Percentiles rank a stretch among this genome's conserved stretches.
phyloP scores from a whole-genome alignment of 2,888 invertebrate genomes.

The Hypena proboscidalis region DNA sequence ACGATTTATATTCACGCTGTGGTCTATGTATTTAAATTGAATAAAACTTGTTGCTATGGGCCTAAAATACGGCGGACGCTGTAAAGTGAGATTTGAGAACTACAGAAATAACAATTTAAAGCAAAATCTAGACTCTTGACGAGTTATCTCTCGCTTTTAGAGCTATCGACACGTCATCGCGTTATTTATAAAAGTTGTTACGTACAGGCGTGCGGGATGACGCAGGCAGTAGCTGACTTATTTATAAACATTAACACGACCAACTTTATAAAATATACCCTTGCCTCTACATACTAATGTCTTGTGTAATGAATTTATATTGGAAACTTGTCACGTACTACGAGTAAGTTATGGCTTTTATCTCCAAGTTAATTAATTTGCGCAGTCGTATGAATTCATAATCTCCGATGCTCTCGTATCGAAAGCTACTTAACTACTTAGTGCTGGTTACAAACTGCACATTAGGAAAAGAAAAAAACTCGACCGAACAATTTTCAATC shows the following conservation, averaged over 20 bases:
- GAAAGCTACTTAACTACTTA: no score
- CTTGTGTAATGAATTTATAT: constrained; percentile 17
- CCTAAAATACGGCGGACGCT: neutral
- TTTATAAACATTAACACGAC: constrained; percentile 20
- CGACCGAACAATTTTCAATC: no score
- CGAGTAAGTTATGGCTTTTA: constrained; percentile 7
- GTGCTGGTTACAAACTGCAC: no score
- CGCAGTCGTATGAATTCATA: constrained; percentile 7
- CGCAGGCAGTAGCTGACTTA: constrained; percentile 17
- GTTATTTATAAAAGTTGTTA: constrained; percentile 37
- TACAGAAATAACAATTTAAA: constrained; percentile 4
- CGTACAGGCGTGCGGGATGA: constrained; percentile 11
- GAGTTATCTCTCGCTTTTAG: constrained; percentile 23
- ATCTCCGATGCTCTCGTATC: neutral
- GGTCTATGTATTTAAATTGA: constrained; percentile 1
- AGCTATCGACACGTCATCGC: constrained; percentile 23
- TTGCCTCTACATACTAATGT: constrained; percentile 8
- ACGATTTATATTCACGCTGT: constrained; percentile 7
- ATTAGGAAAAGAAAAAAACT: no score
- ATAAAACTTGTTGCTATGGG: constrained; percentile 6
- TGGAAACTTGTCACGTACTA: constrained; percentile 11
- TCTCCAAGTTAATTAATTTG: constrained; percentile 8
- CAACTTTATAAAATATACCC: constrained; percentile 27
- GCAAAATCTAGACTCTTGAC: constrained; percentile 10
- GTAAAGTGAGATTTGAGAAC: neutral